Evolutionary conservation across 2,797 vertebrate species (phyloP).

Genomic region (Pipistrellus pipistrellus): DNA sequence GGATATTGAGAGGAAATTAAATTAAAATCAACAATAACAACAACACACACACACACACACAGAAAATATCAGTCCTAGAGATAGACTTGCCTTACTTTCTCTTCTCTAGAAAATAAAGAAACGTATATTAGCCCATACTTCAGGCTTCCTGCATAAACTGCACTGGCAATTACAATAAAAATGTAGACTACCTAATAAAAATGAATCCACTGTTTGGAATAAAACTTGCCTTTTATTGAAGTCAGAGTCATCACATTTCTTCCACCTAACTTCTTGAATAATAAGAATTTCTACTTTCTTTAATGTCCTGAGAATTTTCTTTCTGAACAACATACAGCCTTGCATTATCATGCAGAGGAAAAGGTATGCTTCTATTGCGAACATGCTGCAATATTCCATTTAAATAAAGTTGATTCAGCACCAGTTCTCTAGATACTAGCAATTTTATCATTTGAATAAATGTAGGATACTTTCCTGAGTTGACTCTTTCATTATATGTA

Average conservation of each 20-base stretch:
- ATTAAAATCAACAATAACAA: background rate
- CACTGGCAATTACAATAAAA: conserved; percentile 73
- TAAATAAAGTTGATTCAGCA: conserved; percentile 76
- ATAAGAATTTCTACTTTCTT: conserved; percentile 67
- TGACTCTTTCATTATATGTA: conserved; percentile 27
- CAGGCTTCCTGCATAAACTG: conserved; percentile 57
- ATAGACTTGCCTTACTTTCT: background rate
- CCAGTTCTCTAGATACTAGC: conserved; percentile 6
- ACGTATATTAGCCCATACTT: conserved; percentile 71
- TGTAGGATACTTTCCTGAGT: background rate
- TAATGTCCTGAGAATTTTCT: conserved; percentile 67
- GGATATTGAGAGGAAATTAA: conserved; percentile 18
- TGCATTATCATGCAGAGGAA: conserved; percentile 62
- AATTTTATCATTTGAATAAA: conserved; percentile 46
- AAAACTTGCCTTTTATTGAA: conserved; percentile 77
- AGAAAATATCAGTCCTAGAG: background rate
- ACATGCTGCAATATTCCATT: conserved; percentile 36
- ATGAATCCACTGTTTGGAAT: conserved; percentile 55
- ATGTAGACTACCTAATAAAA: conserved; percentile 69
- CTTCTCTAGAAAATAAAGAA: conserved; percentile 72
- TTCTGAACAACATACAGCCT: conserved; percentile 69
- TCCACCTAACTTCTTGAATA: conserved; percentile 60
- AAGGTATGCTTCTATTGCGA: conserved; percentile 55
- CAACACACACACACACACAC: background rate
- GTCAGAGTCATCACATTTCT: conserved; percentile 62